These are phyloP conservation scores for Dascyllus trimaculatus DNA, from an alignment of 2,113 vertebrate genomes.

Conservation along the genomic window DNA sequence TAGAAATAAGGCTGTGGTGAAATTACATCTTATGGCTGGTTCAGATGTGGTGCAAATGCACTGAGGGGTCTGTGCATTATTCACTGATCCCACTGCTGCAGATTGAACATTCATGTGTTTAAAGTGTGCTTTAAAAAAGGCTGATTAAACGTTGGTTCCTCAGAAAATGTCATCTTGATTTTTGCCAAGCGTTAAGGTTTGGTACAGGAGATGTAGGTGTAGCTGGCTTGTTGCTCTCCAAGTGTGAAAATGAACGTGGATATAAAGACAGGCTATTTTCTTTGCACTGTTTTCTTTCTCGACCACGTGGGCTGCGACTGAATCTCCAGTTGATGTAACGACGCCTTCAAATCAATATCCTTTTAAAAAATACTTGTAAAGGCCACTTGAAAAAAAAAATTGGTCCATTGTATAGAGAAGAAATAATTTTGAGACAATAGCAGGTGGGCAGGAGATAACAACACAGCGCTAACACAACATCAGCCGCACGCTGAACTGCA, in stretches of 20 bases:
- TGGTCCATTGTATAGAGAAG: conserved; percentile 1
- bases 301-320: not conserved
- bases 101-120: too few species aligned
- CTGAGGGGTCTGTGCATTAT: too few species aligned
- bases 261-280: not conserved
- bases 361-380: not conserved
- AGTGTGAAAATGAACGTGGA: not conserved
- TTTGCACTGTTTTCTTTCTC: not conserved
- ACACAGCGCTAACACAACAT: not conserved
- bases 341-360: conserved; percentile 33
- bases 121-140: too few species aligned
- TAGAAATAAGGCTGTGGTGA: too few species aligned
- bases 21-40: too few species aligned
- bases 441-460: conserved; percentile 10
- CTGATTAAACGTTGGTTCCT: too few species aligned
- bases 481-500: not conserved
- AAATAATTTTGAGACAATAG: conserved; percentile 26
- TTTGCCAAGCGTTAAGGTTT: not conserved
- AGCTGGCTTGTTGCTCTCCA: not conserved
- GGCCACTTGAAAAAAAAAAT: not conserved
- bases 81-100: too few species aligned
- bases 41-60: too few species aligned
- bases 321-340: conserved; percentile 10
- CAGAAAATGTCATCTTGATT: too few species aligned
- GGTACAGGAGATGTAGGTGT: not conserved